Percentiles rank a stretch among this genome's conserved stretches.
Conservation (phyloP, 2,797 vertebrate genomes). For the Enoplosus armatus region DNA sequence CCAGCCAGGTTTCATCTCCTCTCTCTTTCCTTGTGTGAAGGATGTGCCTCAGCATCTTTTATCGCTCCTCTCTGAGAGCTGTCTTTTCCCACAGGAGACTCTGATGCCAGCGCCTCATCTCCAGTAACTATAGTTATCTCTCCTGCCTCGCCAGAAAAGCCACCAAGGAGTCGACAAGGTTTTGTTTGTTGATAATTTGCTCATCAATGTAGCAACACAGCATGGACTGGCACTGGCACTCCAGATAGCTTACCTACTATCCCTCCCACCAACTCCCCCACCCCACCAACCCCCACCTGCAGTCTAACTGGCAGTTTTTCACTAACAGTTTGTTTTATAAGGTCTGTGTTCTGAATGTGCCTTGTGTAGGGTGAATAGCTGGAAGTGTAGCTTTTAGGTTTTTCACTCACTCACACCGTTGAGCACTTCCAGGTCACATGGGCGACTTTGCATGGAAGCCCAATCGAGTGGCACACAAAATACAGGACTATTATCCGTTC, state of each 20-base stretch:
- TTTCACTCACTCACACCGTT: conserved; percentile 35
- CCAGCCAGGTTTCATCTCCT: conserved; percentile 23
- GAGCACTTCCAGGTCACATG: conserved; percentile 50
- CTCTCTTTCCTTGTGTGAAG: conserved; percentile 5
- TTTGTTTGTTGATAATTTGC: conserved; percentile 82
- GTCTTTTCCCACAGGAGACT: conserved; percentile 83
- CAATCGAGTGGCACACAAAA: neutral
- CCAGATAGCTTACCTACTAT: conserved; percentile 36
- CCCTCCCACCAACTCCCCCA: conserved; percentile 28
- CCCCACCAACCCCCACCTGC: conserved; percentile 49
- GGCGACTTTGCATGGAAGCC: conserved; percentile 39
- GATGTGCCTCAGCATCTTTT: conserved; percentile 30
- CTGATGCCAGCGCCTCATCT: conserved; percentile 80
- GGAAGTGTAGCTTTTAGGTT: conserved; percentile 22
- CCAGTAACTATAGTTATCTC: conserved; percentile 87
- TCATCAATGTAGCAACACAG: conserved; percentile 63
- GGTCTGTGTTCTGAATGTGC: conserved; percentile 50
- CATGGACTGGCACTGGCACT: conserved; percentile 71
- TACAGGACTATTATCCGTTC: conserved; percentile 17
- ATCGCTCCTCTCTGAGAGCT: conserved; percentile 68
- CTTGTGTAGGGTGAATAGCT: conserved; percentile 38
- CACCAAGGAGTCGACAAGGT: conserved; percentile 88
- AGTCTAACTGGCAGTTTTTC: conserved; percentile 62
- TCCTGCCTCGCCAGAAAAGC: conserved; percentile 88
- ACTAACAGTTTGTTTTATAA: conserved; percentile 62